Evolutionary conservation across 2,113 vertebrate species (phyloP).

Genomic region (Macaca mulatta): DNA sequence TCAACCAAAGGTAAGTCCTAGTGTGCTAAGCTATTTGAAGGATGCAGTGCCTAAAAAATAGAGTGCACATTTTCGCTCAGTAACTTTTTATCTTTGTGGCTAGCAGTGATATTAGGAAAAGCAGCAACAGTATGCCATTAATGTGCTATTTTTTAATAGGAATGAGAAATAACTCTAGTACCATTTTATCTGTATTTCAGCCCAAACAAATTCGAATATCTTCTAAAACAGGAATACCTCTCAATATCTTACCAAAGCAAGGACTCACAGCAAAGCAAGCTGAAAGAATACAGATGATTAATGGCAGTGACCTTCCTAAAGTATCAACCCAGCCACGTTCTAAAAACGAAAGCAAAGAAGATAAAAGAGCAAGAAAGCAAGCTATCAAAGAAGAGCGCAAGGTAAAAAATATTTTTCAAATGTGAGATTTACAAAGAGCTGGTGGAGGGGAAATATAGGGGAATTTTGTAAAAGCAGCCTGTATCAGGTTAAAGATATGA

Average conservation of each 20-base stretch:
- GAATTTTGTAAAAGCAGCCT: neutral
- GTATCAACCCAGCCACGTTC: slow-evolving; percentile 86
- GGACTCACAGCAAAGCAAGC: slow-evolving; percentile 90
- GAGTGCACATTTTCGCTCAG: neutral
- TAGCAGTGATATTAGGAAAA: neutral
- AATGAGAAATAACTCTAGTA: neutral
- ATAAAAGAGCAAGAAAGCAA: slow-evolving; percentile 91
- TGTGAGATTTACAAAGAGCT: neutral
- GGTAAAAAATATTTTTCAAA: slow-evolving; percentile 80
- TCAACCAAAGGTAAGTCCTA: slow-evolving; percentile 89
- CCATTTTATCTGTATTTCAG: slow-evolving; percentile 80
- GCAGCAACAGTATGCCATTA: neutral
- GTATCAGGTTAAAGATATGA: neutral
- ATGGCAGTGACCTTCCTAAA: slow-evolving; percentile 90
- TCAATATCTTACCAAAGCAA: slow-evolving; percentile 88
- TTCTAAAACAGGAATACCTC: slow-evolving; percentile 92
- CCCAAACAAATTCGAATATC: slow-evolving; percentile 90
- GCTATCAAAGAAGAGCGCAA: slow-evolving; percentile 93
- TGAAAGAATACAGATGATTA: slow-evolving; percentile 93
- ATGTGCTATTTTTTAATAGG: neutral
- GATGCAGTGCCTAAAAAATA: neutral
- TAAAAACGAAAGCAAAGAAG: slow-evolving; percentile 89
- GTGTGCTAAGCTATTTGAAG: neutral
- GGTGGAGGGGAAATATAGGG: neutral
- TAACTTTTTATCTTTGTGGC: neutral